Evolutionary conservation across 2,888 invertebrate genomes (phyloP).

Genomic region (Andrena bicolor): DNA sequence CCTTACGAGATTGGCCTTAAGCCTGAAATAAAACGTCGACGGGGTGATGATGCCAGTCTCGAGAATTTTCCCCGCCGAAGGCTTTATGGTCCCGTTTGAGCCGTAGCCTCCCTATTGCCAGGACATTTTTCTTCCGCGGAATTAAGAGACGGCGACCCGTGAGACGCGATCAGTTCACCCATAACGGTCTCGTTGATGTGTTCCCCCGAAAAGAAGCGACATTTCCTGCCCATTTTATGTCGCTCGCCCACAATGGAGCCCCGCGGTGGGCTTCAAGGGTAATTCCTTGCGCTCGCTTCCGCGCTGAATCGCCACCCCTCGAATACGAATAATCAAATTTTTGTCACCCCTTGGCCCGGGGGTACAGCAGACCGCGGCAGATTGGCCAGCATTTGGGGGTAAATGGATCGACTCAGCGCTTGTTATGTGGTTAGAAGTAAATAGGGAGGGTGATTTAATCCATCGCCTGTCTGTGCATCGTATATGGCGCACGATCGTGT

Average conservation of each 20-base stretch:
- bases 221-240: conserved; percentile 10
- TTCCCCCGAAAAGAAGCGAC: not conserved
- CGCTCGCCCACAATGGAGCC: not conserved
- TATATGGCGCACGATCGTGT: no score
- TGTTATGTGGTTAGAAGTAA: not conserved
- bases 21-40: conserved; percentile 58
- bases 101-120: conserved; percentile 6
- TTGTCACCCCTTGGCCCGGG: not conserved
- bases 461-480: no score
- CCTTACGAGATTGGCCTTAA: conserved; percentile 60
- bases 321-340: conserved; percentile 44
- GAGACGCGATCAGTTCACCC: not conserved
- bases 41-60: conserved; percentile 16
- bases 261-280: conserved; percentile 2
- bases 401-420: no score
- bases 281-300: conserved; percentile 3
- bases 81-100: conserved; percentile 45
- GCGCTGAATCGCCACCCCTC: conserved; percentile 1
- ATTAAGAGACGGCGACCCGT: conserved; percentile 40
- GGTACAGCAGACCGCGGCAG: no score
- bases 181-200: conserved; percentile 9
- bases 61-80: conserved; percentile 29
- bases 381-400: no score
- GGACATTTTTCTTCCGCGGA: conserved; percentile 32
- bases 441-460: not conserved